Base-by-base conservation (phyloP, 53 echinoderm and acorn worm species). In the Apostichopus leukothele region DNA sequence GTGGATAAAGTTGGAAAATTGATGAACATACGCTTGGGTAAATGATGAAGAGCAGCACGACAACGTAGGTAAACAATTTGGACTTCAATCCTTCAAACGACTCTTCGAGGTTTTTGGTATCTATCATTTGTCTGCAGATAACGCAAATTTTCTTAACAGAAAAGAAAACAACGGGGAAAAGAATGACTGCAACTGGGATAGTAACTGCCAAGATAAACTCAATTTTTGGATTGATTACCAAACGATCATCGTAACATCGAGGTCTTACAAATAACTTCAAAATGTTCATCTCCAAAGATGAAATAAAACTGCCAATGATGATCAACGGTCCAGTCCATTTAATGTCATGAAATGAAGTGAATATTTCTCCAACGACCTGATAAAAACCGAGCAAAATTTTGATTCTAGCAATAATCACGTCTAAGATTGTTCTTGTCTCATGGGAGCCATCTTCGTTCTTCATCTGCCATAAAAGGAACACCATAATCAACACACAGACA, bases 11-110 rank as follows among this genome's bases (percentile, higher is more conserved):
- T 0, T 53, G 53, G 20, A 92, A 86, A 7, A 94, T 90, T 3
- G 78, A 84, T 50, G 83, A 81, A 16, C 90, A 92, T 5, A 86
- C 52, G 9, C 85, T 77, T 26, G 92, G 89, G 66, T 94, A 94
- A 6, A 89, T 77, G 4, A 94, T 14, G 76, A 92, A 94, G 26
- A 92, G 90, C 59, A 90, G 18, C 20, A 90, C 61, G 0, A 90
- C 76, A 13, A 90, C 89, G 73, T 83, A 60, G 2, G 84, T 59
- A 7, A 84, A 18, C 63, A 63, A 4, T 63, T 11, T 14, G 11
- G 63, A 63, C 9, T 63, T 63, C 63, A 63, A 14, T 63, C 14
- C 14, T 14, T 63, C 63, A 60, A 84, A 22, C 13, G 26, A 16
- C 10, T 10, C 23, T 8, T 55, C n/a, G 14, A 66, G 18, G 14